Conservation (phyloP, 2,797 vertebrate species). For the Coregonus sp. region DNA sequence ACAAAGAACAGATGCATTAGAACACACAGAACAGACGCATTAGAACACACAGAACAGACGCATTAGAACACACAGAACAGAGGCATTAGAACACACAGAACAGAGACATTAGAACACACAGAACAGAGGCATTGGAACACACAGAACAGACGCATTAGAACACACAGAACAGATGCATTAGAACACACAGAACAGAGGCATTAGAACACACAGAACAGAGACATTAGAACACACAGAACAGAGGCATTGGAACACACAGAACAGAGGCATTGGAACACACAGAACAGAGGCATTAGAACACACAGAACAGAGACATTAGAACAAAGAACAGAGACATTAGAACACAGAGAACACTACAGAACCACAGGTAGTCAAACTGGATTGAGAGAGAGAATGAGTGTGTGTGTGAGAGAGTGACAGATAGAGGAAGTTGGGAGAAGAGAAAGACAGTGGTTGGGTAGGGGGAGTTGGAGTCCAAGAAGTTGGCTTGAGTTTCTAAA, state of each 20-base stretch:
- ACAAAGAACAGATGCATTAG: too few species aligned
- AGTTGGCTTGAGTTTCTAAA: slow-evolving; percentile 46
- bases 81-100: too few species aligned
- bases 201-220: not conserved
- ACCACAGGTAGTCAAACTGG: slow-evolving; percentile 26
- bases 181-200: too few species aligned
- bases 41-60: too few species aligned
- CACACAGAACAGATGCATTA: not conserved
- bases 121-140: slow-evolving; percentile 20
- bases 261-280: not conserved
- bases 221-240: slow-evolving; percentile 30
- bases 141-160: slow-evolving; percentile 12
- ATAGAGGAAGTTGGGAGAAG: slow-evolving; percentile 25
- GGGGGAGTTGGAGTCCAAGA: slow-evolving; percentile 42
- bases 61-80: slow-evolving; percentile 20
- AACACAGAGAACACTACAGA: slow-evolving; percentile 21
- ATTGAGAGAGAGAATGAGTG: slow-evolving; percentile 31
- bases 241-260: slow-evolving; percentile 6
- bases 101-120: too few species aligned
- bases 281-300: too few species aligned
- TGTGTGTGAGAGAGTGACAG: slow-evolving; percentile 14
- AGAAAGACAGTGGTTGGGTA: slow-evolving; percentile 20
- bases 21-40: too few species aligned
- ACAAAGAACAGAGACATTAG: slow-evolving; percentile 19
- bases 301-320: slow-evolving; percentile 11